Evolutionary conservation across 2,113 vertebrate species (phyloP).

Genomic region (Rhagologus leucostigma): DNA sequence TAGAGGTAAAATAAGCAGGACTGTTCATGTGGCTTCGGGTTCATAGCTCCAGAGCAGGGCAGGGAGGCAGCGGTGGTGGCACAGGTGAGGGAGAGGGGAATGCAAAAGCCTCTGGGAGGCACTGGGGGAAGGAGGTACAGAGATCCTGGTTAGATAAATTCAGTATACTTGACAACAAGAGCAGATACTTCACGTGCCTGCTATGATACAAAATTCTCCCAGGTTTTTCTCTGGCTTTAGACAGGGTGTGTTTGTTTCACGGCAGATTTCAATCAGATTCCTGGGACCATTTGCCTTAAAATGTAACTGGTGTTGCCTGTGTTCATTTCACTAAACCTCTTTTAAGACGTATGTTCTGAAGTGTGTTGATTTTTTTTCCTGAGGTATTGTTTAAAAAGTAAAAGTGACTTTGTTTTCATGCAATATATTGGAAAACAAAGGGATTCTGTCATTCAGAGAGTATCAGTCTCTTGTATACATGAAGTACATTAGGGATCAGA

Average conservation of each 20-base stretch:
- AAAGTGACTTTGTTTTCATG: not conserved
- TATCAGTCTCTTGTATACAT: not conserved
- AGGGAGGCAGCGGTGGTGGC: not conserved
- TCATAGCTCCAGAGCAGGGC: not conserved
- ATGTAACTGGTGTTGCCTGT: not conserved
- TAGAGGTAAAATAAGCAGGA: not conserved
- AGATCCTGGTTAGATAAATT: not conserved
- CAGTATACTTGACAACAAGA: not conserved
- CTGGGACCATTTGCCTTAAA: not conserved
- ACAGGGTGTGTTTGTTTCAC: not conserved
- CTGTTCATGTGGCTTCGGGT: accelerated
- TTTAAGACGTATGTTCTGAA: not conserved
- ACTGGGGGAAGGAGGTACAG: not conserved
- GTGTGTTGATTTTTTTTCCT: not conserved
- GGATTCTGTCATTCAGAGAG: not conserved
- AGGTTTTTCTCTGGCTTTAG: not conserved
- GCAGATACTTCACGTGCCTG: not conserved
- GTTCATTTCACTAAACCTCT: not conserved
- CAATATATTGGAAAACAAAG: not conserved
- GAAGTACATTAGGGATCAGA: not conserved
- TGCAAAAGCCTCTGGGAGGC: not conserved
- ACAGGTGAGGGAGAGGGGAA: not conserved
- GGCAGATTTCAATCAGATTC: not conserved
- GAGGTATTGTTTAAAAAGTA: not conserved
- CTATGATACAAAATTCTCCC: not conserved